These are phyloP conservation scores for Ammodytes marinus DNA, from an alignment of 2,113 vertebrate species.

Conservation along the genomic window DNA sequence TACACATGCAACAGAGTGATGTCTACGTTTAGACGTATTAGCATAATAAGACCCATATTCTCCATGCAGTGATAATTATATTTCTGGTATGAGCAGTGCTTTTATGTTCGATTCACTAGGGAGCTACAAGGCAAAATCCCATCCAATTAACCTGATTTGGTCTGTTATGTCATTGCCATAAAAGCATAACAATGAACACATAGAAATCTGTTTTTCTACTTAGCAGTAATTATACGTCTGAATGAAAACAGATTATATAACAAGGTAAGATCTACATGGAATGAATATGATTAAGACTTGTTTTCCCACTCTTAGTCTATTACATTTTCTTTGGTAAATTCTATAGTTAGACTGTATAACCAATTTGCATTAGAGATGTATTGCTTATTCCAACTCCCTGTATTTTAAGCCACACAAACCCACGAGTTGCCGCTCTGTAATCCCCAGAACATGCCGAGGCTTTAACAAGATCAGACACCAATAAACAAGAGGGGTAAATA, in stretches of 20 bases:
- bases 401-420: conserved; percentile 45
- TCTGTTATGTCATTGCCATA: not conserved
- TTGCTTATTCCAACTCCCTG: conserved; percentile 14
- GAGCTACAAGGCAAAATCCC: conserved; percentile 10
- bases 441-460: conserved; percentile 59
- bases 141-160: not conserved
- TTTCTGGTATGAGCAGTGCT: not conserved
- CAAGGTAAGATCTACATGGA: not conserved
- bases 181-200: not conserved
- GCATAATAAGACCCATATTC: not conserved
- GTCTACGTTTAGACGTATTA: not conserved
- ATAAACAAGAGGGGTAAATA: conserved; percentile 49
- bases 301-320: not conserved
- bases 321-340: not conserved
- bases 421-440: conserved; percentile 39
- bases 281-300: not conserved
- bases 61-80: not conserved
- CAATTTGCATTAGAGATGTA: not conserved
- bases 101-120: conserved; percentile 23
- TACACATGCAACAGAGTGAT: not conserved
- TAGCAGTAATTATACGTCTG: not conserved
- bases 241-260: conserved; percentile 1
- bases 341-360: conserved; percentile 8
- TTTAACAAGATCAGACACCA: conserved; percentile 60
- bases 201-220: not conserved